Base-by-base conservation (phyloP, 2,113 vertebrate genomes). In the Siphamia tubifer region DNA sequence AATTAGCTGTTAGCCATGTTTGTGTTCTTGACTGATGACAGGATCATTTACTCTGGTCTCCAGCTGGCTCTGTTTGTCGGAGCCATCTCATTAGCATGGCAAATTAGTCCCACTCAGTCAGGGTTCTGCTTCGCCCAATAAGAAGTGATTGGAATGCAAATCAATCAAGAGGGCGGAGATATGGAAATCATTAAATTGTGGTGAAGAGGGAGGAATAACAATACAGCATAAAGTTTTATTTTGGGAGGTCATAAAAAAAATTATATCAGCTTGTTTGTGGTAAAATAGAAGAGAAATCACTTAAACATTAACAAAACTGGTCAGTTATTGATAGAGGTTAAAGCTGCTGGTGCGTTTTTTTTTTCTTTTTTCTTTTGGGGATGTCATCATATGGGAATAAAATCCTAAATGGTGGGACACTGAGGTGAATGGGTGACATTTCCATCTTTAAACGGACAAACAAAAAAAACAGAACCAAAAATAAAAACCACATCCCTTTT, bases 41-140 rank as follows among this genome's bases (percentile, higher is more conserved):
- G 96, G 96, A 97, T 98, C 96, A 95, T 97, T 97, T 97, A 95
- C 94, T 94, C 94, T 93, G 96, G 95, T 96, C 96, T 98, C 95
- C 95, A 90, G 89, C 95, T 95, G 95, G 94, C 96, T 96, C 93
- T 95, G 96, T 95, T 95, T 96, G 95, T 95, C 93, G 93, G 91
- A 88, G 94, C 93, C 94, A 94, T 94, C 95, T 96, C 95, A 97
- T 98, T 98, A 98, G 94, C 93, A 94, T 92, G 90, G 94, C 93
- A 94, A 94, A 97, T 97, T 95, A 96, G 94, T 96, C 95, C 95
- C 94, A 90, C 95, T 95, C 95, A 95, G 95, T 94, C 95, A 96
- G 96, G 93, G 92, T 93, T 93, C 95, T 92, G 94, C 95, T 92
- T 94, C 93, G 87, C 94, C 95, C 96, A 96, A 96, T 96, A 94